Percentiles rank a stretch among this genome's conserved stretches.
Conservation (phyloP, 2,113 vertebrate species). For the Tauraco erythrolophus region DNA sequence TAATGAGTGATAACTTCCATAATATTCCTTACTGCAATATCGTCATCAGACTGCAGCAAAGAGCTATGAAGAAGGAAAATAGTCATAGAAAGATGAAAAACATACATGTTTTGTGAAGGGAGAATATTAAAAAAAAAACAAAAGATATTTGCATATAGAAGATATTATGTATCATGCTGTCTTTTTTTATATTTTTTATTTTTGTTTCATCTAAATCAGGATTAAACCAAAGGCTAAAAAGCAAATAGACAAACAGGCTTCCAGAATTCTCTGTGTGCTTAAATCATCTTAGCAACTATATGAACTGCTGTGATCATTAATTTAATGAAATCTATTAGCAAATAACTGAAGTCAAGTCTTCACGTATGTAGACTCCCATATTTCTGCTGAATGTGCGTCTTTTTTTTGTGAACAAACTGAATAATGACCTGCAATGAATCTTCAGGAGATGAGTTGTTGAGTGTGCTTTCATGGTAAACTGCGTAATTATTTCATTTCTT, state of each 20-base stretch:
- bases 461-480: neutral
- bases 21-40: neutral
- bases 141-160: neutral
- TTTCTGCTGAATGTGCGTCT: neutral
- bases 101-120: neutral
- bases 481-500: neutral
- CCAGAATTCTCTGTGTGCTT: neutral
- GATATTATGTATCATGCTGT: neutral
- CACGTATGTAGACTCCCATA: neutral
- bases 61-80: constrained; percentile 1
- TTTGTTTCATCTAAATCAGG: neutral
- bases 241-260: neutral
- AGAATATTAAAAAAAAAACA: neutral
- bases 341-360: neutral
- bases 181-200: neutral
- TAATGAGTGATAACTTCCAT: constrained; percentile 50
- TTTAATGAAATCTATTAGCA: neutral
- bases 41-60: constrained; percentile 25
- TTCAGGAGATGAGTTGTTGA: neutral
- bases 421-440: neutral
- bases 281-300: neutral
- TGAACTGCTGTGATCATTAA: neutral
- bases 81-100: neutral
- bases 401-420: neutral
- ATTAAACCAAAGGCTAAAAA: neutral